These are phyloP conservation scores for Ligdia adustata DNA, from an alignment of 2,888 invertebrate species.

Conservation along the genomic window DNA sequence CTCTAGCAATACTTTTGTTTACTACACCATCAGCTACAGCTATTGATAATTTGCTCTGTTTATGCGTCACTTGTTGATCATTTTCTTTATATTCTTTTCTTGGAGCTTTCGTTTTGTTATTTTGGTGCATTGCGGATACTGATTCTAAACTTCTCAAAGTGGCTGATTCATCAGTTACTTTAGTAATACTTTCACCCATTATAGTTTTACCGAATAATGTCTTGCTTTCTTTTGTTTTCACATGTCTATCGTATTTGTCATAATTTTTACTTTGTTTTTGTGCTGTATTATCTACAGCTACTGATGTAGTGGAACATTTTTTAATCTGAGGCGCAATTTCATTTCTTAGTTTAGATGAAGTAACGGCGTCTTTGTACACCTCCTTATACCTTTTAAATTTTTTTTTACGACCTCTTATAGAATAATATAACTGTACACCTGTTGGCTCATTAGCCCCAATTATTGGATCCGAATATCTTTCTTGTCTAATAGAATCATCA, in stretches of 20 bases:
- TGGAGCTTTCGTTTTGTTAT: too few relatives aligned
- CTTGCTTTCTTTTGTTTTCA: too few relatives aligned
- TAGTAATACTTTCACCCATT: too few relatives aligned
- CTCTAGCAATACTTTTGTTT: neutral
- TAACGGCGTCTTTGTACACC: constrained; percentile 12
- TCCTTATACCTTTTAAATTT: constrained; percentile 2
- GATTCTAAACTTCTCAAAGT: too few relatives aligned
- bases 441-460: constrained; percentile 13
- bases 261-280: neutral
- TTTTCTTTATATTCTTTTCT: neutral
- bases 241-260: neutral
- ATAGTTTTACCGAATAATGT: too few relatives aligned
- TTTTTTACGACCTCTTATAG: constrained; percentile 3
- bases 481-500: neutral
- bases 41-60: neutral
- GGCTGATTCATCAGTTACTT: too few relatives aligned
- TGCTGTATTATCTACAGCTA: neutral
- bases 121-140: too few relatives aligned
- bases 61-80: neutral
- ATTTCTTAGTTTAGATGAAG: constrained; percentile 1
- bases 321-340: neutral
- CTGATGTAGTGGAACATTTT: neutral
- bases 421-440: neutral
- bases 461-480: constrained; percentile 7
- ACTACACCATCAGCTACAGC: neutral